Conservation (phyloP, 2,113 vertebrate genomes). For the Burhinus bistriatus region DNA sequence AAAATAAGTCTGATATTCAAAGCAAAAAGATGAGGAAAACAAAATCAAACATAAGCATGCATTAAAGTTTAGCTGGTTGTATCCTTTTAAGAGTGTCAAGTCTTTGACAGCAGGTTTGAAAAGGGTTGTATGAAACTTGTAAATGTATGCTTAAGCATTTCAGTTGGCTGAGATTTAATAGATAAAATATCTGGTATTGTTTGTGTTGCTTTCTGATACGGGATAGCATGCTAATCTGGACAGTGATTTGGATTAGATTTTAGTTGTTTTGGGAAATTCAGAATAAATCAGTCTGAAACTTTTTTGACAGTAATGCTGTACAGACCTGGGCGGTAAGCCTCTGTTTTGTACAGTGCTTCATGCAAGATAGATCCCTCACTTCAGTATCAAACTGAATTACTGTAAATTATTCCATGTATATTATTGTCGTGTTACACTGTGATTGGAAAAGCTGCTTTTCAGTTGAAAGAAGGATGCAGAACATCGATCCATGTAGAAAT, state of each 20-base stretch:
- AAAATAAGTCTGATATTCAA: not conserved
- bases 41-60: not conserved
- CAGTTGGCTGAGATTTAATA: not conserved
- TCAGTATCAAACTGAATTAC: not conserved
- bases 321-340: not conserved
- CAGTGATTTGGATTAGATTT: not conserved
- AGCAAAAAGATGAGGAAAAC: not conserved
- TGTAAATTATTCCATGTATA: not conserved
- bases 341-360: not conserved
- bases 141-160: not conserved
- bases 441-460: not conserved
- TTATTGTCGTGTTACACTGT: not conserved
- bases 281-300: not conserved
- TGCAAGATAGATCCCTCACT: not conserved
- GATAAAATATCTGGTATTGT: not conserved
- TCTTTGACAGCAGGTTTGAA: not conserved
- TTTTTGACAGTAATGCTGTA: not conserved
- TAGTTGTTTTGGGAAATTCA: not conserved
- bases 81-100: not conserved
- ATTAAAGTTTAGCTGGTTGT: not conserved
- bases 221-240: not conserved
- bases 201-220: not conserved
- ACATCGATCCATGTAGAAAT: not conserved
- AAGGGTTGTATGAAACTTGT: not conserved
- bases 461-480: not conserved